Evolutionary conservation across 2,888 invertebrate genomes (phyloP).

Genomic region (Allacma fusca): DNA sequence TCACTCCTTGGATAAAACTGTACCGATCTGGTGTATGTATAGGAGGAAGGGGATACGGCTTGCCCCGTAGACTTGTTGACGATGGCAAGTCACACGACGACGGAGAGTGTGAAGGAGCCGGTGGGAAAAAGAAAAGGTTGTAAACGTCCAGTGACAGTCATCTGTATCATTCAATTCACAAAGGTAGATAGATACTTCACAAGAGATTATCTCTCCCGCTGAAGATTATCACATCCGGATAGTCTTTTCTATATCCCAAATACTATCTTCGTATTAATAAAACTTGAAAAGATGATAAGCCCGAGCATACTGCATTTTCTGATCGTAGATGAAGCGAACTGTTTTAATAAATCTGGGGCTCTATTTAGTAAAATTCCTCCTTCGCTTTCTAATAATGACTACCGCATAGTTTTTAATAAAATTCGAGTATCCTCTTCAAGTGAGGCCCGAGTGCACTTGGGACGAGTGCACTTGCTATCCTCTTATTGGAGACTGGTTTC

Average conservation of each 20-base stretch:
- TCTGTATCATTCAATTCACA: not conserved
- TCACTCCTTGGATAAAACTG: not conserved
- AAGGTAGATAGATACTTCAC: not conserved
- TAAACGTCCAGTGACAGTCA: conserved; percentile 11
- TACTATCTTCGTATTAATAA: too few species aligned
- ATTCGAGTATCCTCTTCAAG: not conserved
- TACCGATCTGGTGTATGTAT: not conserved
- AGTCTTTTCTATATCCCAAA: not conserved
- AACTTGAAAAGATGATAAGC: too few species aligned
- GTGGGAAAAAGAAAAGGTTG: not conserved
- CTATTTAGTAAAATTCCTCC: not conserved
- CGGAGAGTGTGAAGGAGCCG: too few species aligned
- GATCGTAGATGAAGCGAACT: not conserved
- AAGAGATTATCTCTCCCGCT: not conserved
- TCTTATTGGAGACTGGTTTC: not conserved
- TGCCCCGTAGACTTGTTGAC: not conserved
- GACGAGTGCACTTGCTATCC: not conserved
- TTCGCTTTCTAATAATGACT: not conserved
- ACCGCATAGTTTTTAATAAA: not conserved
- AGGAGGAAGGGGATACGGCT: not conserved
- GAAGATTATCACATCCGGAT: conserved; percentile 6
- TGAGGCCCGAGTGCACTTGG: not conserved
- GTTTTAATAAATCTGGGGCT: not conserved
- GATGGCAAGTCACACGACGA: too few species aligned
- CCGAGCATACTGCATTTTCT: too few species aligned